Percentiles rank a stretch among this genome's conserved stretches.
Evolutionary conservation across 2,888 invertebrate genomes (phyloP).

Genomic region (Gonocerus acuteangulatus): DNA sequence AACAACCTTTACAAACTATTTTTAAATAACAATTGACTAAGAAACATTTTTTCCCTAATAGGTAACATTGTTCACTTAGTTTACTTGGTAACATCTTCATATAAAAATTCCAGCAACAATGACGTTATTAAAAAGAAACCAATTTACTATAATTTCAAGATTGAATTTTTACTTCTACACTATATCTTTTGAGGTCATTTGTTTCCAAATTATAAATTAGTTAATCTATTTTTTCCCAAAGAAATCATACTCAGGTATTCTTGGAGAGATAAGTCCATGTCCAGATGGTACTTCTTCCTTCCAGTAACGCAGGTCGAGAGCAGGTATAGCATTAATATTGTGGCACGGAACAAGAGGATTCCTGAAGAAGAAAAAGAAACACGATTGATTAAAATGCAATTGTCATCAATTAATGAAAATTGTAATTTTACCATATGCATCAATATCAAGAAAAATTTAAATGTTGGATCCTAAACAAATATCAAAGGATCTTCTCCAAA

Average conservation of each 20-base stretch:
- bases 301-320: slow-evolving; percentile 50
- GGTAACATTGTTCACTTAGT: no score
- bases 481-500: no score
- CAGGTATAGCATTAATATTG: slow-evolving; percentile 46
- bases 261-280: background rate
- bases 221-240: slow-evolving; percentile 16
- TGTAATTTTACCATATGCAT: background rate
- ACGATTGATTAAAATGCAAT: no score
- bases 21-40: no score
- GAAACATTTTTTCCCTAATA: no score
- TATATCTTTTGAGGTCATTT: slow-evolving; percentile 17
- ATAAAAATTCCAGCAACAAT: no score
- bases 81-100: no score
- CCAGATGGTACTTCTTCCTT: slow-evolving; percentile 43
- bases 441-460: background rate
- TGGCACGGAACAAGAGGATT: slow-evolving; percentile 51
- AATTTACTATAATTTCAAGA: no score
- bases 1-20: no score
- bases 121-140: no score
- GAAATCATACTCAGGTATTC: slow-evolving; percentile 15
- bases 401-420: background rate
- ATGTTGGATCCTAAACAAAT: no score
- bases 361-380: slow-evolving; percentile 41
- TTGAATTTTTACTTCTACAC: no score
- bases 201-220: background rate